These are phyloP conservation scores for Polyodon spathula DNA, from an alignment of 2,113 vertebrate genomes.

Conservation along the genomic window DNA sequence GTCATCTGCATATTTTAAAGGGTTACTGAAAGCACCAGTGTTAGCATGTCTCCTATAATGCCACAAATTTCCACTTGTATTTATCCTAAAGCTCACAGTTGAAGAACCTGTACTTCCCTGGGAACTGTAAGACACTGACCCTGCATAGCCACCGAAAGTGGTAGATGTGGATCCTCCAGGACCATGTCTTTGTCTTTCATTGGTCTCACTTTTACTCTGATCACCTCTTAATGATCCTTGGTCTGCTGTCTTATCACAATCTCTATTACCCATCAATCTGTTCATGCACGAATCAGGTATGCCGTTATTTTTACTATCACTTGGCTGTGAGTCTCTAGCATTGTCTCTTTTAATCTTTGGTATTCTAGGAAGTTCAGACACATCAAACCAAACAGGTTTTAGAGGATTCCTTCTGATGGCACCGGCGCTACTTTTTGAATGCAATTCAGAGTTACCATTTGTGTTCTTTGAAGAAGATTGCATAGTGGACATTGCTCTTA, in stretches of 20 bases:
- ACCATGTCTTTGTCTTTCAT: slow-evolving; percentile 36
- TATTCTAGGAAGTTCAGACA: slow-evolving; percentile 81
- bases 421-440: slow-evolving; percentile 26
- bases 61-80: slow-evolving; percentile 72
- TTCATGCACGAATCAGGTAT: slow-evolving; percentile 63
- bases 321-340: slow-evolving; percentile 17
- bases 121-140: slow-evolving; percentile 14
- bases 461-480: slow-evolving; percentile 14
- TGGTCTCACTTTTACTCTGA: slow-evolving; percentile 33
- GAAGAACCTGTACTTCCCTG: slow-evolving; percentile 42
- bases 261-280: slow-evolving; percentile 70
- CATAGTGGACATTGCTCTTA: neutral
- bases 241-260: slow-evolving; percentile 46
- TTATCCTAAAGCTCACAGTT: slow-evolving; percentile 81
- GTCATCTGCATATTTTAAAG: slow-evolving; percentile 50
- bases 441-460: slow-evolving; percentile 22
- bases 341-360: slow-evolving; percentile 79
- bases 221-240: slow-evolving; percentile 25
- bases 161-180: slow-evolving; percentile 35
- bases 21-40: slow-evolving; percentile 50
- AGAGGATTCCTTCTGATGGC: slow-evolving; percentile 37
- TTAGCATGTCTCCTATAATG: slow-evolving; percentile 52
- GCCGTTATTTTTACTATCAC: slow-evolving; percentile 27
- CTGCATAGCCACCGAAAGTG: slow-evolving; percentile 30
- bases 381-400: slow-evolving; percentile 63